Evolutionary conservation across 2,888 invertebrate species (phyloP).

Genomic region (Phlogophora meticulosa): DNA sequence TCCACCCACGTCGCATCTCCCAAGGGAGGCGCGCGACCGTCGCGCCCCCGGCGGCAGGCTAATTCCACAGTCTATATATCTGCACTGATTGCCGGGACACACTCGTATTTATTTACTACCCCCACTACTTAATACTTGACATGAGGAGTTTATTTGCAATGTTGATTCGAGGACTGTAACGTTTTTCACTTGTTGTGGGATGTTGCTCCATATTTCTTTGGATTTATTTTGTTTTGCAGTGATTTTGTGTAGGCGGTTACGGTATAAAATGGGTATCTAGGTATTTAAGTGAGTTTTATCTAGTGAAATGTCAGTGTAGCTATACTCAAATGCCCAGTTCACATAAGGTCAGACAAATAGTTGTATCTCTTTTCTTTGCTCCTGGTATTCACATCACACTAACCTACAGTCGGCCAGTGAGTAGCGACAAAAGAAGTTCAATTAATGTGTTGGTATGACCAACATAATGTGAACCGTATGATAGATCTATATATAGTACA

Average conservation of each 20-base stretch:
- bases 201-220: constrained; percentile 29
- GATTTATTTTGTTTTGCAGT: constrained; percentile 22
- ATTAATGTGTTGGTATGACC: too few species aligned
- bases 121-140: constrained; percentile 71
- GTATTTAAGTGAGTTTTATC: background rate
- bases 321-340: background rate
- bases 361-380: too few species aligned
- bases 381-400: too few species aligned
- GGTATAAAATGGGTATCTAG: background rate
- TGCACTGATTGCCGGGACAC: constrained; percentile 84
- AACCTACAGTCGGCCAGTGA: too few species aligned
- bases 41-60: constrained; percentile 77
- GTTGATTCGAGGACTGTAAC: constrained; percentile 63
- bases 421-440: too few species aligned
- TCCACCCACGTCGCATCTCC: constrained; percentile 58
- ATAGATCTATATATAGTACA: too few species aligned
- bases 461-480: too few species aligned
- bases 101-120: constrained; percentile 81
- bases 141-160: constrained; percentile 73
- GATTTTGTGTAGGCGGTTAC: constrained; percentile 12
- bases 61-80: constrained; percentile 88
- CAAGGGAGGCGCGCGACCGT: constrained; percentile 49
- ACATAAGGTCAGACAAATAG: too few species aligned
- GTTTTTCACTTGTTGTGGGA: constrained; percentile 52
- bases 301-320: background rate